Evolutionary conservation across 2,113 vertebrate species (phyloP).

Genomic region (Lamprotornis superbus): DNA sequence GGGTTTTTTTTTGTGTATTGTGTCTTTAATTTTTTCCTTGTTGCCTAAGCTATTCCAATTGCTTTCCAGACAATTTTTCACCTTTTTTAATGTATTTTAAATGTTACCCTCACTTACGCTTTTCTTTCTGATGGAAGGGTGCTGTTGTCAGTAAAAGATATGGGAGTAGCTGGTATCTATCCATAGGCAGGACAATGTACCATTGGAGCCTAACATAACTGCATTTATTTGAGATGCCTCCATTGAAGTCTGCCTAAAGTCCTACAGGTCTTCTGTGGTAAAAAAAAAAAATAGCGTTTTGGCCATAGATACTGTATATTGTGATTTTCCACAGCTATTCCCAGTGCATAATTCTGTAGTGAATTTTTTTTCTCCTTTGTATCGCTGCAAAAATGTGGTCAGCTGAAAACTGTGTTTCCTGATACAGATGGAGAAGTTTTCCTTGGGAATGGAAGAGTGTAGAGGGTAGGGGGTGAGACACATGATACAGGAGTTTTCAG

Average conservation of each 20-base stretch:
- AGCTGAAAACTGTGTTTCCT: background rate
- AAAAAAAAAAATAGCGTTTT: background rate
- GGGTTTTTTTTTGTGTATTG: background rate
- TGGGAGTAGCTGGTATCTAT: background rate
- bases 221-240: background rate
- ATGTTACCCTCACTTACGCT: fast-evolving
- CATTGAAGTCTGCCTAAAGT: background rate
- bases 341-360: background rate
- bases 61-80: background rate
- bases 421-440: background rate
- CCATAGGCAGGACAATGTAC: background rate
- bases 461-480: background rate
- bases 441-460: background rate
- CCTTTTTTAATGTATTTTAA: background rate
- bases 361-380: background rate
- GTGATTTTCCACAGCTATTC: background rate
- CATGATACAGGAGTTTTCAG: fast-evolving
- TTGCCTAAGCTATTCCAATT: background rate
- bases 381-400: background rate
- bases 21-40: background rate
- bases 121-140: background rate
- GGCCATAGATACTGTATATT: background rate
- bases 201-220: background rate
- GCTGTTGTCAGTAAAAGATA: background rate
- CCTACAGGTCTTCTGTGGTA: background rate